These are phyloP conservation scores for Drosophila picticornis DNA, from an alignment of 2,888 invertebrate genomes.

Conservation along the genomic window DNA sequence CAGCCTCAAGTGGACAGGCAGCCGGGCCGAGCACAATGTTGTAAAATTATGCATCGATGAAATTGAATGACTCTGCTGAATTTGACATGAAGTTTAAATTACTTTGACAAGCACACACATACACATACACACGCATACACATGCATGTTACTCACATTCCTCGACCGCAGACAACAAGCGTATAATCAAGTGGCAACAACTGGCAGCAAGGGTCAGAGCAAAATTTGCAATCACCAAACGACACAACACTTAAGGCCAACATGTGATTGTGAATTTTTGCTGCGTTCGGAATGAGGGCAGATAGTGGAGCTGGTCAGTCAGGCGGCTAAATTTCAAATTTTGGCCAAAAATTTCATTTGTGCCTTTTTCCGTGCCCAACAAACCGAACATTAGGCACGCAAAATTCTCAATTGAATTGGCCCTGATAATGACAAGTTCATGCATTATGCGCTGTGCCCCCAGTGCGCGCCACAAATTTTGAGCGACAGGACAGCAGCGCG, in stretches of 20 bases:
- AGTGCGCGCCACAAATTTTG: constrained; percentile 29
- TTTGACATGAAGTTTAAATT: constrained; percentile 84
- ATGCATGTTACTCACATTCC: background rate
- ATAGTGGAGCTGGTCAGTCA: background rate
- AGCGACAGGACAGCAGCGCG: constrained; percentile 35
- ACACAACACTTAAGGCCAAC: constrained; percentile 53
- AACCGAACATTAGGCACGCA: constrained; percentile 69
- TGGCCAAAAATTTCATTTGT: constrained; percentile 58
- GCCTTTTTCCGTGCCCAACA: constrained; percentile 32
- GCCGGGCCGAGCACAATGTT: constrained; percentile 20
- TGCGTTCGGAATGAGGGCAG: background rate
- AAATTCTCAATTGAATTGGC: constrained; percentile 82
- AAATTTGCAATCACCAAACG: constrained; percentile 68
- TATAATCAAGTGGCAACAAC: constrained; percentile 75
- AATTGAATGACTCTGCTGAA: constrained; percentile 78
- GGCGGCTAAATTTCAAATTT: constrained; percentile 61
- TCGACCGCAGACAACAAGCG: constrained; percentile 47
- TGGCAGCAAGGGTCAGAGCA: constrained; percentile 49
- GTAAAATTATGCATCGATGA: constrained; percentile 81
- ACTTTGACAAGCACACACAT: constrained; percentile 56
- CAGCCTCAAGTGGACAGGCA: constrained; percentile 61
- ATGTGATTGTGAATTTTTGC: constrained; percentile 4
- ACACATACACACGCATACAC: constrained; percentile 14
- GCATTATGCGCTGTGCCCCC: constrained; percentile 68
- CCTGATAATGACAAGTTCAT: constrained; percentile 81